Conservation (phyloP, 2,888 invertebrate species). For the Ormyrus pomaceus region DNA sequence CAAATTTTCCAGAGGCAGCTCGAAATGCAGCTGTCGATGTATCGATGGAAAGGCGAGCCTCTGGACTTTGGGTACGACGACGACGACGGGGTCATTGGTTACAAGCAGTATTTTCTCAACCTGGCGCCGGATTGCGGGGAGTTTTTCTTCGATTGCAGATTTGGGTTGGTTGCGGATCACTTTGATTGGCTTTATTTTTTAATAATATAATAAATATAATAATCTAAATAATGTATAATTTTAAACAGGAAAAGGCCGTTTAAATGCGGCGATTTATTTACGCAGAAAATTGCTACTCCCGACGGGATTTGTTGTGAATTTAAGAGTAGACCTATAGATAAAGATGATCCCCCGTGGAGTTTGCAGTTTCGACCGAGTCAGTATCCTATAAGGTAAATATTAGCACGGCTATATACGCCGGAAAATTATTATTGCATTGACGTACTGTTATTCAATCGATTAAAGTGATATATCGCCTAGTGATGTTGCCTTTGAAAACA, state of each 20-base stretch:
- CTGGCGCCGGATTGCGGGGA: conserved; percentile 41
- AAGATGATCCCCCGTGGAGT: conserved; percentile 30
- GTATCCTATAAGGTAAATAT: conserved; percentile 58
- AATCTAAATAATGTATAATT: no score
- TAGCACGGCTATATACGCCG: background rate
- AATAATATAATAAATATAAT: no score
- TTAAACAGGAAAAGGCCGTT: background rate
- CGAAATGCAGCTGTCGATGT: background rate
- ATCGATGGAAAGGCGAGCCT: conserved; percentile 4
- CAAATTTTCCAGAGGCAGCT: conserved; percentile 3
- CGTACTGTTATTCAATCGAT: background rate
- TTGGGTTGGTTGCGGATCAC: background rate
- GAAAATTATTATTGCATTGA: background rate
- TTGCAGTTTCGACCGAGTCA: conserved; percentile 51
- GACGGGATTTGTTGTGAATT: conserved; percentile 60
- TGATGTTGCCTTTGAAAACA: no score
- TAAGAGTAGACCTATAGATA: conserved; percentile 26
- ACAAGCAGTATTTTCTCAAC: background rate
- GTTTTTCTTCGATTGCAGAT: conserved; percentile 42
- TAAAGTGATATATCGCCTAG: background rate
- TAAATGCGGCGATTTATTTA: conserved; percentile 52
- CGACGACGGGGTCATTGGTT: background rate
- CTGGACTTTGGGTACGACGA: background rate
- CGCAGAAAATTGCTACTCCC: conserved; percentile 39
- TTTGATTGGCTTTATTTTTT: background rate